Percentiles rank a stretch among this genome's conserved stretches.
phyloP scores from a whole-genome alignment of 2,888 invertebrate species.

The Slavum lentiscoides region DNA sequence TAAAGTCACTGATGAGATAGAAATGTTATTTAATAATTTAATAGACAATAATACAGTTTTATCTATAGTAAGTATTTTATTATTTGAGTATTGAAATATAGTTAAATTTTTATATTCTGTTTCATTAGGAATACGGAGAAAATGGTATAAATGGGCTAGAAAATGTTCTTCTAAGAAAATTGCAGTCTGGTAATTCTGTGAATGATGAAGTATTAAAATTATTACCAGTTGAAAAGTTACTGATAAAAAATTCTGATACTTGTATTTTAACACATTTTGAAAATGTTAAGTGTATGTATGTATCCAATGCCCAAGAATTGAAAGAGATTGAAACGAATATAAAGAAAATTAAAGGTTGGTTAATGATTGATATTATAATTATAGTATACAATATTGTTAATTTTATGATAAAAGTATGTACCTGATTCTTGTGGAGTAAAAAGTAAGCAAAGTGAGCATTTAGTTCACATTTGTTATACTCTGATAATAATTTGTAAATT shows the following conservation, averaged over 20 bases:
- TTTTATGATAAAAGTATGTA: no score
- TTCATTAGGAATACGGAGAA: constrained; percentile 8
- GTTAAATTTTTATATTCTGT: background rate
- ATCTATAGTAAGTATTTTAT: constrained; percentile 26
- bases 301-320: background rate
- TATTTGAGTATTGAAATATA: background rate
- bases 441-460: no score
- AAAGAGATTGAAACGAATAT: background rate
- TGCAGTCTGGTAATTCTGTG: background rate
- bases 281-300: background rate
- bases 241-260: constrained; percentile 5
- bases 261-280: constrained; percentile 1
- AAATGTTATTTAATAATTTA: constrained; percentile 6
- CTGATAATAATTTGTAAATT: no score
- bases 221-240: background rate
- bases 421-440: no score
- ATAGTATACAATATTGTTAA: background rate
- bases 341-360: background rate
- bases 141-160: background rate
- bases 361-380: background rate
- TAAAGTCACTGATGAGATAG: background rate
- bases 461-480: no score
- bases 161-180: constrained; percentile 9
- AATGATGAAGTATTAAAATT: constrained; percentile 19
- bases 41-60: background rate